Percentiles rank a stretch among this genome's conserved stretches.
phyloP scores from a whole-genome alignment of 2,797 vertebrate genomes.

The Chaunax sp. region DNA sequence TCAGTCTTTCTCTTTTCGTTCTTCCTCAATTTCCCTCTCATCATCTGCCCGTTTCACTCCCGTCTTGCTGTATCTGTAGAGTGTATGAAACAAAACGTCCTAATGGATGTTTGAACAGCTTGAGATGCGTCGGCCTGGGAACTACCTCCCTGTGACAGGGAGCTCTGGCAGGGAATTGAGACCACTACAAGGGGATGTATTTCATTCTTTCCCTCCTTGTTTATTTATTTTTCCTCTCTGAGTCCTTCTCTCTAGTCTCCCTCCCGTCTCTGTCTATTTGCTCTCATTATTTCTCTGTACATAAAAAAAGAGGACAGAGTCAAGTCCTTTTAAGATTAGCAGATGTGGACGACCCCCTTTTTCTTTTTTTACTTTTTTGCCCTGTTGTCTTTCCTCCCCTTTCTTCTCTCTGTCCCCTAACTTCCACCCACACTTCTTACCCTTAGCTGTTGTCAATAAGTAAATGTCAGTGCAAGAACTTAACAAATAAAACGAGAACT shows the following conservation, averaged over 20 bases:
- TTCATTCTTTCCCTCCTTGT: slow-evolving; percentile 65
- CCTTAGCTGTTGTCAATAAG: slow-evolving; percentile 33
- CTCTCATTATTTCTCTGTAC: slow-evolving; percentile 58
- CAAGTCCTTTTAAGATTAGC: slow-evolving; percentile 65
- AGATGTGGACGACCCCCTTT: slow-evolving; percentile 57
- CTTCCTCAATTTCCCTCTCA: slow-evolving; percentile 72
- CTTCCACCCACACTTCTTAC: slow-evolving; percentile 26
- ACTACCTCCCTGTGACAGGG: slow-evolving; percentile 83
- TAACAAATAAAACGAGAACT: slow-evolving; percentile 12
- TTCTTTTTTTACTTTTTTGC: slow-evolving; percentile 43
- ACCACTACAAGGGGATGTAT: slow-evolving; percentile 74
- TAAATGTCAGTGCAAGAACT: slow-evolving; percentile 7
- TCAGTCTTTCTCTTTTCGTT: slow-evolving; percentile 60
- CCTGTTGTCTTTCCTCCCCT: slow-evolving; percentile 31
- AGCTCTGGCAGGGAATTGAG: slow-evolving; percentile 80
- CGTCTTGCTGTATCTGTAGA: slow-evolving; percentile 74
- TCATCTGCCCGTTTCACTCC: slow-evolving; percentile 67
- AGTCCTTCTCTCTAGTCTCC: slow-evolving; percentile 31
- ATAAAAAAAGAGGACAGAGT: slow-evolving; percentile 72
- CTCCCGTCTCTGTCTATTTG: slow-evolving; percentile 59
- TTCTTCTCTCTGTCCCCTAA: slow-evolving; percentile 20
- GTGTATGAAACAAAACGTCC: slow-evolving; percentile 86
- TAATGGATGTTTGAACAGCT: slow-evolving; percentile 90
- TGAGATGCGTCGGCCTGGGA: slow-evolving; percentile 85
- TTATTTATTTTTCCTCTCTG: slow-evolving; percentile 65